Conservation (phyloP, 2,113 vertebrate species). For the Brachirus orientalis region DNA sequence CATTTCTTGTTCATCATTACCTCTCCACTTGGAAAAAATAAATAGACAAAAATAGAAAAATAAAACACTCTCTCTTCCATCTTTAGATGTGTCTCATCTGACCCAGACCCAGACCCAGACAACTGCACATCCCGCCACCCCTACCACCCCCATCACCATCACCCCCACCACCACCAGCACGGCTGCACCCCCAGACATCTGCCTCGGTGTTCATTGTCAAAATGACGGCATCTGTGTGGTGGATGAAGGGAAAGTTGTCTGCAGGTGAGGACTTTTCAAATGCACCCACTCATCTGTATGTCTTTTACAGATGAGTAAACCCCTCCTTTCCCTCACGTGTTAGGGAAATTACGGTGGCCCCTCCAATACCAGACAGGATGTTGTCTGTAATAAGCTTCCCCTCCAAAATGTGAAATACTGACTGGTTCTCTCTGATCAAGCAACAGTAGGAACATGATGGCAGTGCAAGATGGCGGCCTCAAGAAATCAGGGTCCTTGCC, state of each 20-base stretch:
- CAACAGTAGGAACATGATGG: no score
- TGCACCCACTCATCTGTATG: neutral
- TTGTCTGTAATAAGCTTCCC: no score
- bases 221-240: slow-evolving; percentile 85
- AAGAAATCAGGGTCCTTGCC: no score
- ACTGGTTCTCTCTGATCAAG: no score
- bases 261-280: slow-evolving; percentile 83
- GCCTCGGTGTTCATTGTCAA: slow-evolving; percentile 78
- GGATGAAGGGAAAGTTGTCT: slow-evolving; percentile 50
- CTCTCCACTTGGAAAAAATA: no score
- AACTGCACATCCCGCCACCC: neutral
- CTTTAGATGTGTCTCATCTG: slow-evolving; percentile 88
- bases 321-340: no score
- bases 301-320: no score
- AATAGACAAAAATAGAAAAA: no score
- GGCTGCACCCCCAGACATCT: slow-evolving; percentile 34
- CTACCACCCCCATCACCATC: neutral
- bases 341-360: no score
- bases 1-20: neutral
- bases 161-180: neutral
- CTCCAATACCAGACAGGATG: no score
- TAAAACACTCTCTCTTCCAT: slow-evolving; percentile 26
- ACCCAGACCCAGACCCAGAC: slow-evolving; percentile 65
- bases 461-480: no score
- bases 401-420: no score